Percentiles rank a stretch among this genome's conserved stretches.
These are phyloP conservation scores for Neodiprion pinetum DNA, from an alignment of 1,140 invertebrate species.

Conservation along the genomic window DNA sequence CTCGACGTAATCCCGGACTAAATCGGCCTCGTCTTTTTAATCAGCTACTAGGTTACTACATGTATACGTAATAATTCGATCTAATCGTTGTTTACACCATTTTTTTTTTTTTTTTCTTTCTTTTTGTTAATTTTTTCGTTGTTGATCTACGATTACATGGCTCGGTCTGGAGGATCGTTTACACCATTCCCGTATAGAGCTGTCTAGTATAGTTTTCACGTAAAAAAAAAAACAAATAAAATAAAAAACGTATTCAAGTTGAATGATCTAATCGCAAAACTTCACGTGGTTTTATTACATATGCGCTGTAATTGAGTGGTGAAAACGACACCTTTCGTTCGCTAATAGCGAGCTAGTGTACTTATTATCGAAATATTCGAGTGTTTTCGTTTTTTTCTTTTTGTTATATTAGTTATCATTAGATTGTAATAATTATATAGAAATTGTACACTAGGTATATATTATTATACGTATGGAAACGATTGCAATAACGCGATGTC, in stretches of 20 bases:
- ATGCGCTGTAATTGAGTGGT: not conserved
- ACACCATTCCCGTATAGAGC: too few relatives aligned
- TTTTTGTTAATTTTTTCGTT: not conserved
- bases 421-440: not conserved
- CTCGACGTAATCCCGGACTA: too few relatives aligned
- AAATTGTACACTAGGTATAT: constrained; percentile 1
- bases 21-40: too few relatives aligned
- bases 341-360: not conserved
- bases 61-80: not conserved
- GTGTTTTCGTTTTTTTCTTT: not conserved
- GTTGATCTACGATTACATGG: not conserved
- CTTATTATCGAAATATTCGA: constrained; percentile 7
- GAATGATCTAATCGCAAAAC: too few relatives aligned
- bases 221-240: too few relatives aligned
- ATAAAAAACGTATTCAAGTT: too few relatives aligned
- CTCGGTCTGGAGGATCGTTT: not conserved
- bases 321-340: not conserved
- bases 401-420: not conserved
- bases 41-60: too few relatives aligned
- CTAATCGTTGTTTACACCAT: not conserved
- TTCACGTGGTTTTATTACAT: too few relatives aligned
- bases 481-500: not conserved
- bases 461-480: not conserved
- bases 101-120: too few relatives aligned
- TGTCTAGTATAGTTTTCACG: too few relatives aligned